These are phyloP conservation scores for Xanthia icteritia DNA, from an alignment of 2,888 invertebrate species.

Conservation along the genomic window DNA sequence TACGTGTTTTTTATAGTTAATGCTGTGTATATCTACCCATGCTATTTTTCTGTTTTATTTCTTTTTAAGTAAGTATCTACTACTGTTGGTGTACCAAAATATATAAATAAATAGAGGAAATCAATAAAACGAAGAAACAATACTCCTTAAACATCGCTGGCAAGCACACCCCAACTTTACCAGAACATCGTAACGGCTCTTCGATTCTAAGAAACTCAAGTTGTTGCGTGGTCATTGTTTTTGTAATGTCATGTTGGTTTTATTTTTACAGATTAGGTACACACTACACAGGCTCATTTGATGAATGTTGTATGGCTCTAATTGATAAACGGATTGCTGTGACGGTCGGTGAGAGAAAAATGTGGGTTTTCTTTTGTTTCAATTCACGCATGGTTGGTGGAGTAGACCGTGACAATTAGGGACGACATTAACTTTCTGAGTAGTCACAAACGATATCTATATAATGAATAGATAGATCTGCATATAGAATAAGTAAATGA, in stretches of 20 bases:
- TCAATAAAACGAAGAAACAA: not conserved
- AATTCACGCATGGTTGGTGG: not conserved
- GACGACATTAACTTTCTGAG: not conserved
- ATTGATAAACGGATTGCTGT: constrained; percentile 40
- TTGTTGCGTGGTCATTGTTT: constrained; percentile 73
- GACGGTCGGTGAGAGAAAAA: not conserved
- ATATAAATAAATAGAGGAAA: not conserved
- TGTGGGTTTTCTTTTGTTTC: constrained; percentile 36
- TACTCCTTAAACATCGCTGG: constrained; percentile 27
- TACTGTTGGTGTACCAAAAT: not conserved
- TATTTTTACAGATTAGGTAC: constrained; percentile 65
- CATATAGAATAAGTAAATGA: too few species aligned
- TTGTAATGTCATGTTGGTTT: constrained; percentile 71
- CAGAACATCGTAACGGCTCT: constrained; percentile 64
- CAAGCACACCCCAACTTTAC: constrained; percentile 55
- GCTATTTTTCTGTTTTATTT: too few species aligned
- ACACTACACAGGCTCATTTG: constrained; percentile 53
- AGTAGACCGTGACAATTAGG: not conserved
- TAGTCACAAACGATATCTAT: not conserved
- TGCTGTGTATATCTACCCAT: too few species aligned
- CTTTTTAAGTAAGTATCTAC: too few species aligned
- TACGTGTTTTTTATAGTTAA: too few species aligned
- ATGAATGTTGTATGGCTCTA: constrained; percentile 42
- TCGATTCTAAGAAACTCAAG: constrained; percentile 66
- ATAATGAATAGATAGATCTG: too few species aligned